Percentiles rank a stretch among this genome's conserved stretches.
Evolutionary conservation across 2,888 invertebrate genomes (phyloP).

Genomic region (Mesorhabditis belari): DNA sequence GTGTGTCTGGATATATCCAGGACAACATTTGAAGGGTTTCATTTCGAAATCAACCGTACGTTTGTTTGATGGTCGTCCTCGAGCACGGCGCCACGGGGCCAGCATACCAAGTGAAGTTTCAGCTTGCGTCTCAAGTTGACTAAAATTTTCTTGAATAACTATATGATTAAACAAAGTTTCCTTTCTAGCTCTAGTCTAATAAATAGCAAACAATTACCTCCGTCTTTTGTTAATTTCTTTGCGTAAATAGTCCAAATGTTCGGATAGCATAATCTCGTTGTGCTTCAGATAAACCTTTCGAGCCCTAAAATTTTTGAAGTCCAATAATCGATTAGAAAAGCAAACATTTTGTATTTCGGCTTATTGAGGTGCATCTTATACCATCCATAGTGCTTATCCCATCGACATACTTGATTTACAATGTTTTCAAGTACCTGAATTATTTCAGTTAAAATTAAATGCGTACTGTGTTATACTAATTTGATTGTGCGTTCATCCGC

Average conservation of each 20-base stretch:
- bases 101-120: constrained; percentile 25
- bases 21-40: no score
- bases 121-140: constrained; percentile 24
- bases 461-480: constrained; percentile 1
- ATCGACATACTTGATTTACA: constrained; percentile 30
- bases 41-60: no score
- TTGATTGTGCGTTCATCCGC: constrained; percentile 16
- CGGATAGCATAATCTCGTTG: constrained; percentile 20
- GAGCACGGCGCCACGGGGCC: constrained; percentile 32
- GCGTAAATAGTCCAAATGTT: constrained; percentile 28
- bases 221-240: constrained; percentile 33
- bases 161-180: no score
- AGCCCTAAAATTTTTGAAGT: no score
- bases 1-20: no score
- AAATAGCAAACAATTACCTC: constrained; percentile 1
- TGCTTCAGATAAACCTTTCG: constrained; percentile 10
- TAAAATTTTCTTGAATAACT: no score
- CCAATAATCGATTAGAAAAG: not conserved
- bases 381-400: constrained; percentile 38
- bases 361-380: constrained; percentile 19
- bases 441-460: not conserved
- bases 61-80: constrained; percentile 11
- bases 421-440: constrained; percentile 24
- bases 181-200: no score
- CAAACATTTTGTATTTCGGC: constrained; percentile 10